Conservation (phyloP, 2,797 vertebrate species). For the Bradypodion ventrale region DNA sequence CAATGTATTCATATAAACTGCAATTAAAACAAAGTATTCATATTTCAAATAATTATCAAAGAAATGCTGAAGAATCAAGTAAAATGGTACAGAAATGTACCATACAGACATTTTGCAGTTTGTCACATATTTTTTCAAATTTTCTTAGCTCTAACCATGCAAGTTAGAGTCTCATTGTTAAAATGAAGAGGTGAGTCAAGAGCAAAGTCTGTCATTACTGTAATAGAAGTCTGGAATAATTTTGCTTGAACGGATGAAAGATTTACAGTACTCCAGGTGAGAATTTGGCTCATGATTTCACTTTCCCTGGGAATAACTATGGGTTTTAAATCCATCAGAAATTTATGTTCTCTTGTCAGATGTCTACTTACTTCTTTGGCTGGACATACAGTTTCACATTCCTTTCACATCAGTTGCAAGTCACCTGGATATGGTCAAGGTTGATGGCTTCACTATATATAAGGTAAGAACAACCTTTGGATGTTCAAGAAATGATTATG, state of each 20-base stretch:
- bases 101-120: not conserved
- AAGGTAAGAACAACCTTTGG: not conserved
- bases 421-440: not conserved
- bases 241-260: not conserved
- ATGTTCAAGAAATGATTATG: not conserved
- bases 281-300: slow-evolving; percentile 3
- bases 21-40: not conserved
- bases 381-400: not conserved
- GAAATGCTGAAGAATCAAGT: slow-evolving; percentile 33
- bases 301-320: not conserved
- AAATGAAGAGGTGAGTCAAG: not conserved
- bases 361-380: not conserved
- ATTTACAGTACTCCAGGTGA: not conserved
- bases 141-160: slow-evolving; percentile 8
- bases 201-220: not conserved
- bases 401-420: not conserved
- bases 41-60: not conserved
- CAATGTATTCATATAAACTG: not conserved
- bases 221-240: slow-evolving; percentile 9
- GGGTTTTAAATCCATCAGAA: slow-evolving; percentile 1
- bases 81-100: slow-evolving; percentile 30
- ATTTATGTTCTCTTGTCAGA: not conserved
- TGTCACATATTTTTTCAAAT: slow-evolving; percentile 17
- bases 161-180: slow-evolving; percentile 16
- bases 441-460: not conserved